phyloP scores from a whole-genome alignment of 2,797 vertebrate species.

The Helarctos malayanus region DNA sequence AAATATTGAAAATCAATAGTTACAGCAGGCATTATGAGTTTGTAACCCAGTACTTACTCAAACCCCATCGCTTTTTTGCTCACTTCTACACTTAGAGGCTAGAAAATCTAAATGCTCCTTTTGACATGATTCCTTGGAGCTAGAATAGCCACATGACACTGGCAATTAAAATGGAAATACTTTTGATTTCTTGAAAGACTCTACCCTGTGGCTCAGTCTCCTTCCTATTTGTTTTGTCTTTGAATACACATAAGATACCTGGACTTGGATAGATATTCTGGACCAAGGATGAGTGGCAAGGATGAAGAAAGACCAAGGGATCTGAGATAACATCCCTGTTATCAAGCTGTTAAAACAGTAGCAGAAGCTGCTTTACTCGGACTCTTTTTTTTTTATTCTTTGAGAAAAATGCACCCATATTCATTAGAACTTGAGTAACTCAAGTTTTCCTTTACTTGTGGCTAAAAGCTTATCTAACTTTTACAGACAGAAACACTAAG shows the following conservation, averaged over 20 bases:
- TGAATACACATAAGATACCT: background rate
- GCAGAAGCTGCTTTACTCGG: background rate
- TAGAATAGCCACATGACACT: background rate
- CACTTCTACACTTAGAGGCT: background rate
- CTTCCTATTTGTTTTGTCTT: background rate
- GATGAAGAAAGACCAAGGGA: background rate
- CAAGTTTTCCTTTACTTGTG: background rate
- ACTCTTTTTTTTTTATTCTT: background rate
- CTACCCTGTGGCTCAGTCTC: background rate
- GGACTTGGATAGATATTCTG: background rate
- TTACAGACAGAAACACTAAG: background rate
- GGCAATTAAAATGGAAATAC: background rate
- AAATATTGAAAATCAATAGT: background rate
- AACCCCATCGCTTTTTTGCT: background rate
- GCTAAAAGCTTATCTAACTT: background rate
- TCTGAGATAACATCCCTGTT: background rate
- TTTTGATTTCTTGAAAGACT: background rate
- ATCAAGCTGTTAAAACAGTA: background rate
- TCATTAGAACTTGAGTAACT: background rate
- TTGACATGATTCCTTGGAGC: background rate
- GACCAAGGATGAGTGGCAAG: background rate
- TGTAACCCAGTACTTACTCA: background rate
- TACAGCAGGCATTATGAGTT: background rate
- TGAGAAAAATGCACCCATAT: background rate
- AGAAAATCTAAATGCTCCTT: background rate